phyloP scores from a whole-genome alignment of 2,113 vertebrate genomes.

The Mugil cephalus region DNA sequence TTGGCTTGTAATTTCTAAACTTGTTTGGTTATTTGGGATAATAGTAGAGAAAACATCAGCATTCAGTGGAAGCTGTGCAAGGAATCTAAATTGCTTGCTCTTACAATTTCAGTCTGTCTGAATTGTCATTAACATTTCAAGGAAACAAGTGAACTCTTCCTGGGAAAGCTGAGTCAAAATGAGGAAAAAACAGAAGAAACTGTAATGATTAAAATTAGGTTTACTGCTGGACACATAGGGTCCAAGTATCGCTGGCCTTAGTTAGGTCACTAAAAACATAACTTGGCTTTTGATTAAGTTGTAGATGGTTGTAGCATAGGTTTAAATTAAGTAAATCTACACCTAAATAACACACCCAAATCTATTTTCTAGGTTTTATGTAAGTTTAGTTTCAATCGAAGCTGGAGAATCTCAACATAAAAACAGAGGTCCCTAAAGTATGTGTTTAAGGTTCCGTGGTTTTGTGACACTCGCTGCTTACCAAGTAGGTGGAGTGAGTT shows the following conservation, averaged over 20 bases:
- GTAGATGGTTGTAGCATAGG: no score
- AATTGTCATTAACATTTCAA: no score
- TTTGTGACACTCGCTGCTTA: constrained; percentile 36
- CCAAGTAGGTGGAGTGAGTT: constrained; percentile 49
- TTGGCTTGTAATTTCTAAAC: background rate
- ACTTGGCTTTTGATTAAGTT: no score
- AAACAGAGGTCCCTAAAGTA: background rate
- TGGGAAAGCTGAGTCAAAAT: no score
- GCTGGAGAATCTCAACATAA: background rate
- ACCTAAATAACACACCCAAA: background rate
- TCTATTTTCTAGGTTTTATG: background rate
- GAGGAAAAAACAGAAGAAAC: no score
- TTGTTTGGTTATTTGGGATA: background rate
- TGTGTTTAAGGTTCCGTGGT: background rate
- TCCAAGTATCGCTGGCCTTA: no score
- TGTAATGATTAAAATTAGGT: no score
- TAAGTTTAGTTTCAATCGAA: background rate
- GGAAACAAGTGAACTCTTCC: no score
- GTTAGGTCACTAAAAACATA: no score
- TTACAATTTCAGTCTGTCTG: background rate
- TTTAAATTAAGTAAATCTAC: no score
- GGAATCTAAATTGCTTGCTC: constrained; percentile 7
- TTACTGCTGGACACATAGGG: no score
- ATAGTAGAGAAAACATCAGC: background rate
- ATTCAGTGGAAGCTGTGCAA: background rate